phyloP scores from a whole-genome alignment of 2,888 invertebrate species.

The Drosophila setosimentum region DNA sequence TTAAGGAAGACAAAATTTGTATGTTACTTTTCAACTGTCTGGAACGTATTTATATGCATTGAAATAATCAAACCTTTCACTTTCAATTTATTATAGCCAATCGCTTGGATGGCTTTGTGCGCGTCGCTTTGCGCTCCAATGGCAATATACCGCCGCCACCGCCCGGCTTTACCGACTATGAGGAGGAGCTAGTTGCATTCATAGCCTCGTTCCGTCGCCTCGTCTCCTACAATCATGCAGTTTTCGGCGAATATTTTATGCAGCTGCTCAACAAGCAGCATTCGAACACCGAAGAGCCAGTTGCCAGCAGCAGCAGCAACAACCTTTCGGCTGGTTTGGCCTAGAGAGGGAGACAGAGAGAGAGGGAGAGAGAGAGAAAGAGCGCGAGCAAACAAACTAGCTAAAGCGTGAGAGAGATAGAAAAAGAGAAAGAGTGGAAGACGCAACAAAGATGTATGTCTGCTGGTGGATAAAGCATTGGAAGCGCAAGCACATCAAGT shows the following conservation, averaged over 20 bases:
- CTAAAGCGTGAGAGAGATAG: background rate
- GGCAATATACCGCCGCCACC: conserved; percentile 72
- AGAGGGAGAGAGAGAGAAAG: background rate
- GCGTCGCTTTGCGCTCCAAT: conserved; percentile 75
- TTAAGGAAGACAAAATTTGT: background rate
- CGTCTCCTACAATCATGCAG: conserved; percentile 84
- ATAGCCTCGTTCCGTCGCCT: conserved; percentile 82
- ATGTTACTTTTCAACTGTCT: background rate
- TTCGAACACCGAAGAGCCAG: conserved; percentile 13
- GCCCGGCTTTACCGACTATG: conserved; percentile 83
- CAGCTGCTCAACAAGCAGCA: conserved; percentile 71
- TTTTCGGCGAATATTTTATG: conserved; percentile 84
- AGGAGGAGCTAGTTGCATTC: conserved; percentile 82
- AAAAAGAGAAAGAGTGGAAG: background rate
- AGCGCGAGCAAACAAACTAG: background rate
- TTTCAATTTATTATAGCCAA: conserved; percentile 70
- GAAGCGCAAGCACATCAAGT: conserved; percentile 19
- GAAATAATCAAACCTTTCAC: background rate
- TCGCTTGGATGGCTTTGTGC: conserved; percentile 82
- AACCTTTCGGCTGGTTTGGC: conserved; percentile 27
- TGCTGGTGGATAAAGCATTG: conserved; percentile 20
- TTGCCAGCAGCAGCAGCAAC: conserved; percentile 18
- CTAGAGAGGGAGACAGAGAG: conserved; percentile 16
- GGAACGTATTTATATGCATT: background rate
- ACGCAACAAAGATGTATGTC: background rate